Base-by-base conservation (phyloP, 1,140 invertebrate species). In the Drosophila azteca region DNA sequence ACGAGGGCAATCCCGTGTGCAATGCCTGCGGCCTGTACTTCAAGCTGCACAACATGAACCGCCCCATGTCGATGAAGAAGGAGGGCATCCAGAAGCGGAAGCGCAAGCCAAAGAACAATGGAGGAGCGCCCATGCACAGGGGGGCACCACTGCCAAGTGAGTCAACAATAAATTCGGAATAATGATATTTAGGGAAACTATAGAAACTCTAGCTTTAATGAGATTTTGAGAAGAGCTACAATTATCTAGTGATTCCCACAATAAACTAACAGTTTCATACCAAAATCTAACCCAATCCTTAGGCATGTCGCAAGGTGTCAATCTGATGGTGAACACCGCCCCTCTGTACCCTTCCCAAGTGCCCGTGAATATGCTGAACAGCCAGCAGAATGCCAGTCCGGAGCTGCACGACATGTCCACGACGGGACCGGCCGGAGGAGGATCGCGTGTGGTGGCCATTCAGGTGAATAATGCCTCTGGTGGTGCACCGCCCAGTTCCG, bases 1-100 rank as follows among this genome's bases (percentile, higher is more conserved):
- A 95, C 48, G 93, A 95, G 54, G 97, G 97, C 8, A 97, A 98
- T 91, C 96, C 97, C 3, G 97, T 98, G 6, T 98, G 97, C 92
- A 98, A 98, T 92, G 97, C 98, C 5, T 99, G 97, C 91, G 97
- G 97, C 2, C 94, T 98, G 5, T 99, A 98, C 93, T 98, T 92
- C 93, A 98, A 98, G 92, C 92, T 98, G 65, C 98, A 99, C 92
- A 95, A 95, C 62, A 95, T 99, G 79, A 96, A 96, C 81, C 93
- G 96, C 22, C 98, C 98, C 1, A 88, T 96, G n/a, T 94, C 97
- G 6, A 99, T 99, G 98, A 98, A 98, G 92, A 99, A 99, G 92
- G 98, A 99, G 79, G 95, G 95, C 49, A 99, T 99, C 85, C 96
- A 98, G 94, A 98, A 97, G 11, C 93, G 98, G 46, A 99, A 99